phyloP scores from a whole-genome alignment of 2,113 vertebrate genomes.

The Scatophagus argus region DNA sequence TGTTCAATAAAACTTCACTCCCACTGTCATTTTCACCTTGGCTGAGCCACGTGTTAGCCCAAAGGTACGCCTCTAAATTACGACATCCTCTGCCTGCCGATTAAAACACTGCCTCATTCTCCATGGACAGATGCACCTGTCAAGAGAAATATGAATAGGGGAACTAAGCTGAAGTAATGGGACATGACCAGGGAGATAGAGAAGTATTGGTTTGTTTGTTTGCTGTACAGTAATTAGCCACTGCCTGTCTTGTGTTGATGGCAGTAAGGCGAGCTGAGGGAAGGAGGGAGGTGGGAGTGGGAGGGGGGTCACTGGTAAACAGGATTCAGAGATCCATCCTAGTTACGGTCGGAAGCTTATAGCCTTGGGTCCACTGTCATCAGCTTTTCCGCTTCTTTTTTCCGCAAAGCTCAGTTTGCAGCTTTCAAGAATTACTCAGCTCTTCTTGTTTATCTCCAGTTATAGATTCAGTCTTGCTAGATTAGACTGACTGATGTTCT shows the following conservation, averaged over 20 bases:
- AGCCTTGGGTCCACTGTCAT: constrained; percentile 22
- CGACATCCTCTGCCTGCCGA: constrained; percentile 64
- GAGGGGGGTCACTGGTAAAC: constrained; percentile 40
- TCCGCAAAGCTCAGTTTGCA: constrained; percentile 26
- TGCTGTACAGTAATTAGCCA: constrained; percentile 72
- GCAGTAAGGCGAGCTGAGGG: constrained; percentile 42
- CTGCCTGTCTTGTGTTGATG: constrained; percentile 55
- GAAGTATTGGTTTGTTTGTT: constrained; percentile 76
- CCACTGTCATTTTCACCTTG: constrained; percentile 73
- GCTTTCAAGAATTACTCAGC: constrained; percentile 33
- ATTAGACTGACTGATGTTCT: constrained; percentile 44
- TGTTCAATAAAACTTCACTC: constrained; percentile 70
- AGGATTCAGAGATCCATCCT: constrained; percentile 50
- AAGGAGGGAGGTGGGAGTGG: constrained; percentile 35
- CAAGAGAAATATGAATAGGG: constrained; percentile 76
- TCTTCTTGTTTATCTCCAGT: constrained; percentile 42
- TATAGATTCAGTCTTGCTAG: constrained; percentile 41
- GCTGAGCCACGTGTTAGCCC: constrained; percentile 64
- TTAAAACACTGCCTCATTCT: constrained; percentile 70
- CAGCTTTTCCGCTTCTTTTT: constrained; percentile 6
- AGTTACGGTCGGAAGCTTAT: constrained; percentile 33
- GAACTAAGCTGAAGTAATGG: constrained; percentile 74
- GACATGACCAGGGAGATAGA: constrained; percentile 74
- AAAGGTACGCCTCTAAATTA: constrained; percentile 74
- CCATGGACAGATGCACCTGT: constrained; percentile 78